phyloP scores from a whole-genome alignment of 2,888 invertebrate genomes.

The Harpagoxenus sublaevis region DNA sequence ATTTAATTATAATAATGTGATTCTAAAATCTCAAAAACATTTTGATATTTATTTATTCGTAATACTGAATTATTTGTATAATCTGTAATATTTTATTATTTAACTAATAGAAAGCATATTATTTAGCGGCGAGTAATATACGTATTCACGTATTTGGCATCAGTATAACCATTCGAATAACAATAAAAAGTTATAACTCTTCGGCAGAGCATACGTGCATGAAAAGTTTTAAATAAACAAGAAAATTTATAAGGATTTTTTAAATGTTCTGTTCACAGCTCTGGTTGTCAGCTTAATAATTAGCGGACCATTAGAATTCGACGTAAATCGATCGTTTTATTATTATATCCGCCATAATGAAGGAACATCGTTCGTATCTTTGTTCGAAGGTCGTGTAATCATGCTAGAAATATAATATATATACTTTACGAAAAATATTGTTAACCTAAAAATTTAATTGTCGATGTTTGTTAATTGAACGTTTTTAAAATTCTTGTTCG shows the following conservation, averaged over 20 bases:
- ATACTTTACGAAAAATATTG: neutral
- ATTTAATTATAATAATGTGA: too few species aligned
- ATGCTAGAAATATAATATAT: neutral
- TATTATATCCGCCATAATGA: conserved; percentile 9
- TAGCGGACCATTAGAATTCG: neutral
- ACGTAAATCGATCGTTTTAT: conserved; percentile 1
- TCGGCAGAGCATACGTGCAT: neutral
- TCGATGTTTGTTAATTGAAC: neutral
- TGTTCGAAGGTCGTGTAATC: neutral
- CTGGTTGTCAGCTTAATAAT: neutral
- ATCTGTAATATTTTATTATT: too few species aligned
- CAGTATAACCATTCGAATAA: neutral
- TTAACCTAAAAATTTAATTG: neutral
- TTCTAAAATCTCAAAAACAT: too few species aligned
- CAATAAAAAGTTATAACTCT: neutral
- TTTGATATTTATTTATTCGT: too few species aligned
- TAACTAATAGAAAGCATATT: too few species aligned
- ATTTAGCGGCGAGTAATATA: too few species aligned
- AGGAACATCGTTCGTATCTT: neutral
- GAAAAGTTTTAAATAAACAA: neutral
- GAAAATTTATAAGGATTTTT: neutral
- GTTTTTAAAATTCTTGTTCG: neutral
- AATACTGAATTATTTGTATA: too few species aligned
- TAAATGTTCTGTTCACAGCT: neutral
- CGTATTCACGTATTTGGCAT: neutral